Base-by-base conservation (phyloP, 53 echinoderm and acorn worm species). In the Luidia sarsii region DNA sequence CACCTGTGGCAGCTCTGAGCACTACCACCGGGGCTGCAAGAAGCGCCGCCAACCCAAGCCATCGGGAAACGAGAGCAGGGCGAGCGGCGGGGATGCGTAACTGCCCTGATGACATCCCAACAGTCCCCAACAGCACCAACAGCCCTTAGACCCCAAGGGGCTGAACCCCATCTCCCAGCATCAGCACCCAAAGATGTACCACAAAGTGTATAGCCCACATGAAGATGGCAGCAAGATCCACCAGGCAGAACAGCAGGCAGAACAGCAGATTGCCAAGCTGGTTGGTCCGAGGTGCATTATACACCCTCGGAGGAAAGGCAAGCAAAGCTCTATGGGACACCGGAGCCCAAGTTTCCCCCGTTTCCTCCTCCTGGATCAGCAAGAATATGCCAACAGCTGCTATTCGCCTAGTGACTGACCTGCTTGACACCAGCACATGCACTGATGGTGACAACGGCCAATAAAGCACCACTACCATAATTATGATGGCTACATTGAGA, bases 291-390 rank as follows among this genome's bases (percentile, higher is more conserved):
- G 25, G 2, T 52, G 54, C 55, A 39, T 32, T n/a, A 55, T 73
- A 18, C 54, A 20, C 0, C 18, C 28, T 73, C 3, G 55, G 34
- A 20, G 73, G 56, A 11, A 53, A 18, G n/a, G 37, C 25, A 54
- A 39, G n/a, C 18, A 22, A 18, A 3, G 54, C 57, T 3, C 25
- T 53, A 19, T 54, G 73, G 53, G 80, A 80, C 65, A 80, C 80
- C 22, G 77, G 77, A 4, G 77, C 77, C 3, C 77, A 65, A 37
- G 65, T 80, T 2, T 80, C 64, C 5, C 33, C 65, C 2, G 38
- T 80, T 0, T 80, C 80, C 19, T 4, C 48, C 22, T n/a, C 48
- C 21, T 80, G 80, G 64, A 21, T 37, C 33, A 64, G 19, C 3
- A 6, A 52, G 8, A 21, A 80, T 18, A 27, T 61, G 30, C 48